phyloP scores from a whole-genome alignment of 2,888 invertebrate genomes.

The Orchesella flavescens region DNA sequence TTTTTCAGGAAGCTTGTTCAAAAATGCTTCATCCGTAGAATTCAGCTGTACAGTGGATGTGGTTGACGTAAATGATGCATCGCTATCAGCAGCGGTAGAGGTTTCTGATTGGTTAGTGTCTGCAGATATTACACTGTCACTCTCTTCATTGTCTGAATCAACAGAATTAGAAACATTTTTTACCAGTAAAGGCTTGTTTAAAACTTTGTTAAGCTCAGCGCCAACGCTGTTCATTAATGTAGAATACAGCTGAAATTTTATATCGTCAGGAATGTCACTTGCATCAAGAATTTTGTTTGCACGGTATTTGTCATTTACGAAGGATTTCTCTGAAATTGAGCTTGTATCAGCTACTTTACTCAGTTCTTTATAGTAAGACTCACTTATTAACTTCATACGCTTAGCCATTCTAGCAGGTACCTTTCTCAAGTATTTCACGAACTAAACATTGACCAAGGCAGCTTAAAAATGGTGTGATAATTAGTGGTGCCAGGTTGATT shows the following conservation, averaged over 20 bases:
- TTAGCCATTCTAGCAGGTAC: conserved; percentile 24
- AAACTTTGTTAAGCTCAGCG: conserved; percentile 20
- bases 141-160: background rate
- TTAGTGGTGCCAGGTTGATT: background rate
- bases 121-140: background rate
- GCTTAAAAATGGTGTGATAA: background rate
- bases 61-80: background rate
- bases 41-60: background rate
- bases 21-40: background rate
- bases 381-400: conserved; percentile 58
- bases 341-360: too few relatives aligned
- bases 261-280: conserved; percentile 54
- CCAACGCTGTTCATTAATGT: background rate
- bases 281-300: background rate
- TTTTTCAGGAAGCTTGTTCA: background rate
- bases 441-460: background rate
- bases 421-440: background rate
- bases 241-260: conserved; percentile 48
- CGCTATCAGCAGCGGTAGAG: background rate
- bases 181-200: background rate
- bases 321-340: background rate
- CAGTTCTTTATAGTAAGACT: conserved; percentile 12
- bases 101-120: background rate
- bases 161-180: background rate
- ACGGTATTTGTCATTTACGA: background rate